These are phyloP conservation scores for Mallotus villosus DNA, from an alignment of 2,797 vertebrate genomes.

Conservation along the genomic window DNA sequence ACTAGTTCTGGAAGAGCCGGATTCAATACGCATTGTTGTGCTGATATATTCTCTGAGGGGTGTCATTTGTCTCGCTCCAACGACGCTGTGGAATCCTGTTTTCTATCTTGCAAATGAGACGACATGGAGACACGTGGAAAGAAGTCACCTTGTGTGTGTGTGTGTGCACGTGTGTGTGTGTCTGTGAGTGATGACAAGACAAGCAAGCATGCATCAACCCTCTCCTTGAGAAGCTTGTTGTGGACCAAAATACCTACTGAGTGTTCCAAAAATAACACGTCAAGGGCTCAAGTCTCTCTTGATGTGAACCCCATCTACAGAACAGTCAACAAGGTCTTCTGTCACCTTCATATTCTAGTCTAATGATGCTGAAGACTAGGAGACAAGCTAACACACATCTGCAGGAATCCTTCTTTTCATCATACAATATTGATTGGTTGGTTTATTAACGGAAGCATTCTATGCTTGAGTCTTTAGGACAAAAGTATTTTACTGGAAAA, in stretches of 20 bases:
- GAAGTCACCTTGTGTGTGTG: slow-evolving; percentile 2
- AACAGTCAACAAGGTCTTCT: too few species aligned
- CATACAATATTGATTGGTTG: too few species aligned
- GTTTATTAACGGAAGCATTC: too few species aligned
- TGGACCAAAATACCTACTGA: not conserved
- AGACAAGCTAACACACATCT: too few species aligned
- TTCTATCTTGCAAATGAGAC: not conserved
- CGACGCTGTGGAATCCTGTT: not conserved
- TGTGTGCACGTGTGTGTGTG: slow-evolving; percentile 22
- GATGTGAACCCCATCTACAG: not conserved
- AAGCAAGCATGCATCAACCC: not conserved
- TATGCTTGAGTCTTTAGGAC: too few species aligned
- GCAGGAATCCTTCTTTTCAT: too few species aligned
- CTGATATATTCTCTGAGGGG: not conserved
- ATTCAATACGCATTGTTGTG: not conserved
- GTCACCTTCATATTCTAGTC: too few species aligned
- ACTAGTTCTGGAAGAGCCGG: not conserved
- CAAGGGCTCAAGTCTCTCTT: not conserved
- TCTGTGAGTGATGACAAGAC: slow-evolving; percentile 35
- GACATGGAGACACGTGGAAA: not conserved
- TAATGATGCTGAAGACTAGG: too few species aligned
- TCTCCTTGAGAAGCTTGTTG: not conserved
- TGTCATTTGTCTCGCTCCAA: not conserved
- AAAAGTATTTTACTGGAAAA: too few species aligned
- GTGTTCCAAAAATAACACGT: slow-evolving; percentile 4